These are phyloP conservation scores for Ichneumoninae sp. DNA, from an alignment of 2,888 invertebrate species.

Conservation along the genomic window DNA sequence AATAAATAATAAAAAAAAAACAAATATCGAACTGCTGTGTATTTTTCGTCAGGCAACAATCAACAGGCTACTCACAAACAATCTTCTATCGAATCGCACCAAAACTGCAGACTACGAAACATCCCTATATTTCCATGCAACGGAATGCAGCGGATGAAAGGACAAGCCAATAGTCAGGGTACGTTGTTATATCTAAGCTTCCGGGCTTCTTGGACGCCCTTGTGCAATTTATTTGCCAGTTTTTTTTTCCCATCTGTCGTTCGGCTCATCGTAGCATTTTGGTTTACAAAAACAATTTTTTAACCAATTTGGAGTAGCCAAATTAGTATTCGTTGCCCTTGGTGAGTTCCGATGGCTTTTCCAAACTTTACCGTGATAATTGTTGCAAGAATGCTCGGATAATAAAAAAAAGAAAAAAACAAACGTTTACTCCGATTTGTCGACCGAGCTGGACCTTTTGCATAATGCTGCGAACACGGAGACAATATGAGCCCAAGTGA, in stretches of 20 bases:
- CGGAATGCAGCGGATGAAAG: constrained; percentile 85
- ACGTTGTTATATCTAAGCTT: constrained; percentile 65
- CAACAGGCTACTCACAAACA: neutral
- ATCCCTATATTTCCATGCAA: constrained; percentile 83
- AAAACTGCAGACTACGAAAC: constrained; percentile 77
- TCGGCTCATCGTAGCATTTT: neutral
- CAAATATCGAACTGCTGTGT: neutral
- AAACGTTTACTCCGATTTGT: too few species aligned
- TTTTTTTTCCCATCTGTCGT: neutral
- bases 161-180: constrained; percentile 84
- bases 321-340: too few species aligned
- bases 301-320: too few species aligned
- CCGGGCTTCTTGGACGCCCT: too few species aligned
- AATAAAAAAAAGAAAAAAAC: too few species aligned
- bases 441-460: too few species aligned
- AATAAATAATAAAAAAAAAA: neutral
- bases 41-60: constrained; percentile 8
- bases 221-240: neutral
- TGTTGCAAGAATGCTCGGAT: too few species aligned
- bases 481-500: too few species aligned
- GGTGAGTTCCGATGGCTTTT: too few species aligned
- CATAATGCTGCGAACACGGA: too few species aligned
- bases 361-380: too few species aligned
- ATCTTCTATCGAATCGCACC: constrained; percentile 67
- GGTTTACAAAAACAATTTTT: too few species aligned